Base-by-base conservation (phyloP, 2,797 vertebrate genomes). In the Protonibea diacanthus region DNA sequence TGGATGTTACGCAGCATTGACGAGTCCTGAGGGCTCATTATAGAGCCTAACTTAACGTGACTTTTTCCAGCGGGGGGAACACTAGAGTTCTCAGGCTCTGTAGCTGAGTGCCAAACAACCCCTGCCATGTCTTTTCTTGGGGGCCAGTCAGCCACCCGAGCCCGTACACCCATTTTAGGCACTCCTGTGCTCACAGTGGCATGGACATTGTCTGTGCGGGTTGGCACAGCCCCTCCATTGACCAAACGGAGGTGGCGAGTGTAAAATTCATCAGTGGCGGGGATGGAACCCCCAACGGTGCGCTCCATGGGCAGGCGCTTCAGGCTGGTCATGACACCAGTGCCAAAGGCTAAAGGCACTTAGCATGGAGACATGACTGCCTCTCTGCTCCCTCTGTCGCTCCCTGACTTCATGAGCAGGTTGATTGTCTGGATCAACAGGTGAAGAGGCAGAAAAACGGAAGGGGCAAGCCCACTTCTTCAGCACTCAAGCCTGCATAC, bases 121-220 rank as follows among this genome's bases (percentile, higher is more conserved):
- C 88, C 91, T 17, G 86, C 27, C 3, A 87, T 15, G 73, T 99
- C 98, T 89, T 97, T 99, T 84, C 98, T 96, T 0, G 98, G 98
- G 27, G 98, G 98, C 98, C 98, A 99, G 47, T 99, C 98, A 1
- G 98, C 98, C 88, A 99, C 98, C 63, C 98, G 96, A 71, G 98
- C 98, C 84, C 98, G 95, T 49, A 99, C 98, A 33, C 98, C 98
- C 98, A 99, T 99, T 91, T 99, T 99, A 74, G 98, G 98, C 83
- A 99, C 97, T 69, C 97, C 97, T 25, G 96, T 96, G 48, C 94
- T 96, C 80, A 95, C 96, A 84, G 96, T 85, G 2, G 96, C 93
- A 53, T 97, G 97, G 84, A 95, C 89, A 56, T 93, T 96, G 92
- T 99, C 98, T 71, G 95, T 95, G 65, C 96, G 96, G 58, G 93